A percentile compares a stretch with the other conserved stretches of the same genome.
Conservation (phyloP, 2,888 invertebrate genomes). For the Cartodere bifasciata region DNA sequence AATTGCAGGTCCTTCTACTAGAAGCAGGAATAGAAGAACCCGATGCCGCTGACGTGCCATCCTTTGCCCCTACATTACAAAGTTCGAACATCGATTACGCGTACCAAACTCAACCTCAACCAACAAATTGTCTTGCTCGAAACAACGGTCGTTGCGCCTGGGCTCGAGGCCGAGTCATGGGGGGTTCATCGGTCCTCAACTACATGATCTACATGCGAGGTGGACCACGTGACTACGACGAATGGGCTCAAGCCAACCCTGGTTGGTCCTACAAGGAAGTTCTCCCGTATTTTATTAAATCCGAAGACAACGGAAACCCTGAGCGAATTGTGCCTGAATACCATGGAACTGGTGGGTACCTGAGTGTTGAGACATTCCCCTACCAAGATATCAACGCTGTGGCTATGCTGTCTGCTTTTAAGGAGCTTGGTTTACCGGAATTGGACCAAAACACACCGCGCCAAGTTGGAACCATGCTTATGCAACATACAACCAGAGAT, state of each 20-base stretch:
- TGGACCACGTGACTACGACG: constrained; percentile 47
- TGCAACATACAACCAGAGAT: constrained; percentile 48
- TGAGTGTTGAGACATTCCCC: constrained; percentile 49
- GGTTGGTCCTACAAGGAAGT: constrained; percentile 53
- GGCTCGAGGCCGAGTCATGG: constrained; percentile 52
- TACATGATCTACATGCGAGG: constrained; percentile 54
- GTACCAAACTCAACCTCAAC: constrained; percentile 53
- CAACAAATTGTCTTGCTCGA: constrained; percentile 45
- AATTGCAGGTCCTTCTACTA: constrained; percentile 44
- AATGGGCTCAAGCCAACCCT: constrained; percentile 48
- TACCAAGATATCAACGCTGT: constrained; percentile 47
- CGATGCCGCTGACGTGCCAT: constrained; percentile 50
- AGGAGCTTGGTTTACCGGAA: constrained; percentile 46
- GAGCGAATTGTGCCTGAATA: constrained; percentile 39
- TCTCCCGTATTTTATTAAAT: constrained; percentile 57
- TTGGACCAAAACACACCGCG: constrained; percentile 45
- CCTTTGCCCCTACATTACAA: constrained; percentile 46
- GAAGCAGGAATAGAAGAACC: constrained; percentile 59
- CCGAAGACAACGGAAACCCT: constrained; percentile 50
- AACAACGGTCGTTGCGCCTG: constrained; percentile 45
- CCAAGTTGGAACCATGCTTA: constrained; percentile 47
- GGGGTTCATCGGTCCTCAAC: constrained; percentile 54
- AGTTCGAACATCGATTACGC: constrained; percentile 57
- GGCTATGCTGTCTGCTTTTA: constrained; percentile 45
- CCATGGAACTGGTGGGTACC: constrained; percentile 49